These are phyloP conservation scores for Epirrhoe tristata DNA, from an alignment of 2,888 invertebrate species.

Conservation along the genomic window DNA sequence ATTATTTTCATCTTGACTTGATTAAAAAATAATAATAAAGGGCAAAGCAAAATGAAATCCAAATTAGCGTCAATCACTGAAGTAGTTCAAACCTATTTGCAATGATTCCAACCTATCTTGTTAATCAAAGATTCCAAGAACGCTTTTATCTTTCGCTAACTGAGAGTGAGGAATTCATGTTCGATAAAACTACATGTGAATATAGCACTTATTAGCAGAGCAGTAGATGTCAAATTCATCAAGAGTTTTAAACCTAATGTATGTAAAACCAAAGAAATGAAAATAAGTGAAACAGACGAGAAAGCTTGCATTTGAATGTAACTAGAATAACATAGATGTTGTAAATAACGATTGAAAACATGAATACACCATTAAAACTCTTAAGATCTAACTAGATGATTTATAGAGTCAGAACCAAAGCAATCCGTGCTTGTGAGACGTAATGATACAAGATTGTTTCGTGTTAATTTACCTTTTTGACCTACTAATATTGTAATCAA, in stretches of 20 bases:
- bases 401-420: too few species aligned
- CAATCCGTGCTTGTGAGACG: too few species aligned
- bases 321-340: constrained; percentile 27
- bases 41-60: too few species aligned
- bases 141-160: constrained; percentile 42
- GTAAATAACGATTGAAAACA: constrained; percentile 1
- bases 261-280: constrained; percentile 23
- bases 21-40: not conserved
- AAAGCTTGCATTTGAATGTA: constrained; percentile 31
- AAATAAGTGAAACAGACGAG: constrained; percentile 33
- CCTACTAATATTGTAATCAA: too few species aligned
- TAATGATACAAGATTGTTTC: too few species aligned
- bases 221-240: constrained; percentile 12
- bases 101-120: constrained; percentile 36
- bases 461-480: too few species aligned
- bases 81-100: constrained; percentile 24
- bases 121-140: constrained; percentile 39
- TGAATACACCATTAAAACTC: not conserved
- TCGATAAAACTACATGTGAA: constrained; percentile 35
- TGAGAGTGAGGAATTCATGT: constrained; percentile 37
- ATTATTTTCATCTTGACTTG: too few species aligned
- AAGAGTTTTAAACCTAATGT: not conserved
- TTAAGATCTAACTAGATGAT: too few species aligned
- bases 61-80: constrained; percentile 13
- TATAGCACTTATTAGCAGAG: not conserved